Conservation (phyloP, 2,888 invertebrate species). For the Rhingia campestris region DNA sequence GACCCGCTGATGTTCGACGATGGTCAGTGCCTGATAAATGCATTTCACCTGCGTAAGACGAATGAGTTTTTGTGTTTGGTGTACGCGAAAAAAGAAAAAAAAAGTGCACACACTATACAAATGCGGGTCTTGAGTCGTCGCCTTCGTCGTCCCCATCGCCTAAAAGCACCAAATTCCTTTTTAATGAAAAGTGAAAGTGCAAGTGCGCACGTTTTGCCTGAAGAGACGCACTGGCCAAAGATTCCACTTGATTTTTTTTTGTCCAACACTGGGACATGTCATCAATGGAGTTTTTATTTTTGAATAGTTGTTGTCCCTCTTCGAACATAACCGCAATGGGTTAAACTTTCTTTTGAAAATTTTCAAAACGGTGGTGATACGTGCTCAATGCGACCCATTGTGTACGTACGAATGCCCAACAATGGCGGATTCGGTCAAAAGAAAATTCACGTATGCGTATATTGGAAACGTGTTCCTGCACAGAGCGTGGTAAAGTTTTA, state of each 20-base stretch:
- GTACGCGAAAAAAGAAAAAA: conserved; percentile 23
- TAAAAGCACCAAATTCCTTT: conserved; percentile 64
- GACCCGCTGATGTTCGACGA: conserved; percentile 27
- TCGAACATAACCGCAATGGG: conserved; percentile 55
- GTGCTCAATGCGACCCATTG: conserved; percentile 63
- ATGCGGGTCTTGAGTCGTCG: conserved; percentile 48
- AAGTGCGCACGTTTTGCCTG: conserved; percentile 49
- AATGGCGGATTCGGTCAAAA: conserved; percentile 44
- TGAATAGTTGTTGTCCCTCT: conserved; percentile 32
- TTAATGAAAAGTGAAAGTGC: conserved; percentile 64
- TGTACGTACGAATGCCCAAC: conserved; percentile 17
- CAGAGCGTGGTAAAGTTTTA: conserved; percentile 19
- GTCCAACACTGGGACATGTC: conserved; percentile 48
- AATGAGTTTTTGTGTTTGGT: conserved; percentile 44
- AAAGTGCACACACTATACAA: conserved; percentile 21
- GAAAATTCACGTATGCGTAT: conserved; percentile 38
- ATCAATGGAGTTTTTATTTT: conserved; percentile 42
- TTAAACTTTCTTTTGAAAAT: conserved; percentile 70
- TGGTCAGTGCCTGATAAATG: conserved; percentile 46
- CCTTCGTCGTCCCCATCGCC: conserved; percentile 10
- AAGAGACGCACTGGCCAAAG: conserved; percentile 52
- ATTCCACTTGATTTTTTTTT: conserved; percentile 39
- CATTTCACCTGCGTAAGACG: conserved; percentile 62
- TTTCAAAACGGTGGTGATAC: conserved; percentile 61
- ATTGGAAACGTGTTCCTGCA: conserved; percentile 14